phyloP scores from a whole-genome alignment of 2,113 vertebrate species.

The Catharus bicknelli region DNA sequence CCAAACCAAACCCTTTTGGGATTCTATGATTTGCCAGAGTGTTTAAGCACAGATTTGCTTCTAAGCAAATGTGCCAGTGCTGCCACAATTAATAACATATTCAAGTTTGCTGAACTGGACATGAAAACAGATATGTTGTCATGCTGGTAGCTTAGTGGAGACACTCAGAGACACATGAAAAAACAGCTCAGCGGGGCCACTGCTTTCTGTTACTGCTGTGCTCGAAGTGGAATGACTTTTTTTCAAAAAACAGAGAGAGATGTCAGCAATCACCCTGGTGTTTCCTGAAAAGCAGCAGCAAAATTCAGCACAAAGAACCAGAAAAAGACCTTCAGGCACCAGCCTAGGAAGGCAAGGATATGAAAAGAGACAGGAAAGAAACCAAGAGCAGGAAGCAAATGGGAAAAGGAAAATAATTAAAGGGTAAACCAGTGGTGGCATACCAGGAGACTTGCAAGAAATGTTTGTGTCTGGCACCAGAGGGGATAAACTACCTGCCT shows the following conservation, averaged over 20 bases:
- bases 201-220: neutral
- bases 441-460: neutral
- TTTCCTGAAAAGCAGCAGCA: neutral
- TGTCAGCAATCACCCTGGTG: neutral
- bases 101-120: neutral
- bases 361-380: neutral
- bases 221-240: neutral
- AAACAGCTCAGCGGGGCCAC: neutral
- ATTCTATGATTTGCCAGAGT: neutral
- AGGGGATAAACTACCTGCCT: neutral
- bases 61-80: neutral
- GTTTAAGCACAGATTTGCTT: neutral
- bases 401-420: neutral
- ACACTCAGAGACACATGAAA: neutral
- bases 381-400: neutral
- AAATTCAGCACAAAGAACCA: neutral
- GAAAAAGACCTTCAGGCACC: neutral
- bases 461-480: neutral
- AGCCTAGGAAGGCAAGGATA: neutral
- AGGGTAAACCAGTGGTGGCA: neutral
- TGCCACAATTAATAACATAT: neutral
- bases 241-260: fast-evolving
- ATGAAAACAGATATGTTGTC: neutral
- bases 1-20: neutral
- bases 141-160: neutral